A percentile compares a stretch with the other conserved stretches of the same genome.
Evolutionary conservation across 1,140 invertebrate species (phyloP).

Genomic region (Polypedilum vanderplanki): DNA sequence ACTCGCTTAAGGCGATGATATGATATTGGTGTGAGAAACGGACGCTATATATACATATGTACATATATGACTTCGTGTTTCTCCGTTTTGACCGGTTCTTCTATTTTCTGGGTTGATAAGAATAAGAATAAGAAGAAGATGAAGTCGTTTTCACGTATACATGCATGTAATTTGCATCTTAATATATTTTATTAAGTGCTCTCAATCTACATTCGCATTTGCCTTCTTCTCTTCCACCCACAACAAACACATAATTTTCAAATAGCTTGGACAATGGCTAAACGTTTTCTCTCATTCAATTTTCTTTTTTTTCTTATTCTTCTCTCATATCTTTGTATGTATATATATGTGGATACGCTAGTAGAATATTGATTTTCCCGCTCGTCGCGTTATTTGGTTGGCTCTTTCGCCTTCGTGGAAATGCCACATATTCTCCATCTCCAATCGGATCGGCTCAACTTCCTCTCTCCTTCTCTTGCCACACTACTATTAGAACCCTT

Average conservation of each 20-base stretch:
- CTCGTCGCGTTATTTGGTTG: constrained; percentile 26
- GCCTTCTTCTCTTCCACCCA: not conserved
- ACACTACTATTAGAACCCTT: not conserved
- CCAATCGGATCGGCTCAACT: constrained; percentile 1
- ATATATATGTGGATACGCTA: not conserved
- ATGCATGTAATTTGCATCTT: constrained; percentile 27
- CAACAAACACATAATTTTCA: not conserved
- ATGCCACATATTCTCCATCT: constrained; percentile 19
- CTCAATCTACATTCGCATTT: not conserved
- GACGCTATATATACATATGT: not conserved
- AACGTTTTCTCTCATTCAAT: not conserved
- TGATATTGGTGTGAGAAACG: too few relatives aligned
- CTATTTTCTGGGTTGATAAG: not conserved
- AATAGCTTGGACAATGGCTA: constrained; percentile 20
- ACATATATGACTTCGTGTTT: not conserved
- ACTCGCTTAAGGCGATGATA: not conserved
- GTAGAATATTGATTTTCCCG: constrained; percentile 22
- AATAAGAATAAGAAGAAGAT: not conserved
- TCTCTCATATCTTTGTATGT: not conserved
- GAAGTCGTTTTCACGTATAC: constrained; percentile 4
- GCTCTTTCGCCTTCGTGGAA: constrained; percentile 26
- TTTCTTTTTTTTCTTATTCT: not conserved
- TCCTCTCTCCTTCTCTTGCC: too few relatives aligned
- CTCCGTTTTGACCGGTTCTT: not conserved
- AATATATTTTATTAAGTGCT: constrained; percentile 28